Conservation (phyloP, 2,113 vertebrate genomes). For the Corvus moneduloides region DNA sequence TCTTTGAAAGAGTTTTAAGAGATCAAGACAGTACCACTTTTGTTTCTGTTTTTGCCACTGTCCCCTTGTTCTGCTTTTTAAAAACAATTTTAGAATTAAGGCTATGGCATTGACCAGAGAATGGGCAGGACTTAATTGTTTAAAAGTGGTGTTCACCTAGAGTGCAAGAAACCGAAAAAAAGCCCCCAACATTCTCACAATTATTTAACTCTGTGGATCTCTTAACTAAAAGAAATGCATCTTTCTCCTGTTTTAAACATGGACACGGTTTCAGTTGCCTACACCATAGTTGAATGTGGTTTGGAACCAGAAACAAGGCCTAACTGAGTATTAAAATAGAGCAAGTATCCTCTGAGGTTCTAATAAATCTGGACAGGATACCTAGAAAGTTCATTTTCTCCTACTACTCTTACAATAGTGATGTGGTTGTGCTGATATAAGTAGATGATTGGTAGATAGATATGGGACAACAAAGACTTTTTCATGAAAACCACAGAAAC, state of each 20-base stretch:
- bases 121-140: background rate
- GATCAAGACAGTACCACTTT: background rate
- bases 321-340: background rate
- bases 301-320: background rate
- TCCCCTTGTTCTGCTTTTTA: background rate
- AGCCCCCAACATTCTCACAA: background rate
- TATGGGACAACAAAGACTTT: background rate
- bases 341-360: background rate
- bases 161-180: background rate
- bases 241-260: background rate
- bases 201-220: background rate
- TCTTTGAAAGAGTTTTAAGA: background rate
- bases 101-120: background rate
- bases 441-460: background rate
- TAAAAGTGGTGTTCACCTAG: background rate
- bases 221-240: background rate
- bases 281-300: background rate
- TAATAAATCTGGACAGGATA: background rate
- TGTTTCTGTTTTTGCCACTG: background rate
- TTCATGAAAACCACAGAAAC: background rate
- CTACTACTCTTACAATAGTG: background rate
- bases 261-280: background rate
- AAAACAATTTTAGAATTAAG: background rate
- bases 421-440: background rate
- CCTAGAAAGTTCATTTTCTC: background rate